Conservation (phyloP, 1,140 invertebrate genomes). For the Drosophila willistoni region DNA sequence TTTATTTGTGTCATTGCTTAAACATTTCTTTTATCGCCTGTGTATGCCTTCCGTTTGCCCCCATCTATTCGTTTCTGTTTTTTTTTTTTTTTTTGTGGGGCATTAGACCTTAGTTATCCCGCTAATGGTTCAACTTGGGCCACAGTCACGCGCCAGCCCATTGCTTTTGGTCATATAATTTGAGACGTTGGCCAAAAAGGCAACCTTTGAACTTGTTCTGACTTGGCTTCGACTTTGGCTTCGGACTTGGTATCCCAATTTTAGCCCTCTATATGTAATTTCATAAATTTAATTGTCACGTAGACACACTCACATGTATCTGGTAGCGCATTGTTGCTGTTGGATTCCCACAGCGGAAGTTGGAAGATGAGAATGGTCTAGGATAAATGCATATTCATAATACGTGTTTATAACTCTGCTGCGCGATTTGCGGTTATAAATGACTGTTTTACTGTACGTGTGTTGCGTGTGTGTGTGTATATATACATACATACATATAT, state of each 20-base stretch:
- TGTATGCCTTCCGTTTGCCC: too few species aligned
- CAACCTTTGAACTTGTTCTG: conserved; percentile 33
- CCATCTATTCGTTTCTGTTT: too few species aligned
- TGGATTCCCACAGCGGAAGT: conserved; percentile 17
- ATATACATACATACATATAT: conserved; percentile 3
- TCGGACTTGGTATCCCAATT: conserved; percentile 14
- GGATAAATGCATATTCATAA: conserved; percentile 39
- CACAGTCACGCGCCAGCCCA: conserved; percentile 60
- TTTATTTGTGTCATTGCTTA: not conserved
- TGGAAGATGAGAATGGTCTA: conserved; percentile 1
- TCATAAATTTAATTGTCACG: conserved; percentile 82
- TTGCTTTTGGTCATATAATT: conserved; percentile 23
- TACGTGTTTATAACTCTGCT: conserved; percentile 73
- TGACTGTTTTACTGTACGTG: conserved; percentile 42
- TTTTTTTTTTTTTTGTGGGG: not conserved
- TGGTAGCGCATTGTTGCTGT: conserved; percentile 4
- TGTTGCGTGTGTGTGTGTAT: conserved; percentile 45
- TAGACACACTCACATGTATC: conserved; percentile 42
- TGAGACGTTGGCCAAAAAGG: conserved; percentile 8
- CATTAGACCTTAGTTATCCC: conserved; percentile 9
- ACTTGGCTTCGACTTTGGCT: conserved; percentile 14
- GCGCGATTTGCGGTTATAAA: conserved; percentile 59
- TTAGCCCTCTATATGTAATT: conserved; percentile 46
- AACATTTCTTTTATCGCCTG: conserved; percentile 3
- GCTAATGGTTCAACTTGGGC: conserved; percentile 62